phyloP scores from a whole-genome alignment of 2,113 vertebrate genomes.

The Boleophthalmus pectinirostris region DNA sequence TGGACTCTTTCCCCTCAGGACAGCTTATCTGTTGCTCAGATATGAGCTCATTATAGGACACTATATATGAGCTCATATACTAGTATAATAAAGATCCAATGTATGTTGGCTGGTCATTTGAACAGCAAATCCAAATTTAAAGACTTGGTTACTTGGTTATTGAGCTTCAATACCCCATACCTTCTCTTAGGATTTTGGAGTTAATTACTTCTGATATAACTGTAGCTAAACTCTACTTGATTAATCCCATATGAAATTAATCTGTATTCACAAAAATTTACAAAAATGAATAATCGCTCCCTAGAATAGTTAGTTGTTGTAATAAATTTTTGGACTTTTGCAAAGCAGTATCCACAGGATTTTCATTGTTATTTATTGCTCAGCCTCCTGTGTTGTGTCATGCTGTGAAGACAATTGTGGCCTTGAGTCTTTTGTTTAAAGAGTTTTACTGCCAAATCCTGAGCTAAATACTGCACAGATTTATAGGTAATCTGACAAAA shows the following conservation, averaged over 20 bases:
- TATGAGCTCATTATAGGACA: slow-evolving; percentile 32
- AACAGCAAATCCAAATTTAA: background rate
- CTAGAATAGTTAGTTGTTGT: background rate
- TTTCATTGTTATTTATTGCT: background rate
- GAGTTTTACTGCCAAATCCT: background rate
- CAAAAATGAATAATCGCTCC: background rate
- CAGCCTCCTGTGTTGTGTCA: background rate
- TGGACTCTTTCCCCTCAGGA: slow-evolving; percentile 29
- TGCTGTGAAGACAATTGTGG: slow-evolving; percentile 1
- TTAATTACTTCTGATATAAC: slow-evolving; percentile 9
- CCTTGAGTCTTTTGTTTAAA: background rate
- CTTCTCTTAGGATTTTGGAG: background rate
- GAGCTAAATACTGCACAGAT: background rate
- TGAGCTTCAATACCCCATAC: background rate
- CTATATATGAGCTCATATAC: background rate
- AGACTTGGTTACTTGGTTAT: background rate
- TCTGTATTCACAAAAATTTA: slow-evolving; percentile 1
- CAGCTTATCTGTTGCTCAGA: slow-evolving; percentile 47
- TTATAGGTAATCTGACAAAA: background rate
- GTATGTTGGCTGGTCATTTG: background rate
- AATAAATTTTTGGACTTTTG: background rate
- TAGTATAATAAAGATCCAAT: background rate
- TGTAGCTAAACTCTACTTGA: slow-evolving; percentile 16
- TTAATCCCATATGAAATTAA: slow-evolving; percentile 9
- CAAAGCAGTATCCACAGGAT: background rate